Conservation (phyloP, 2,888 invertebrate genomes). For the Eustalomyia histrio region DNA sequence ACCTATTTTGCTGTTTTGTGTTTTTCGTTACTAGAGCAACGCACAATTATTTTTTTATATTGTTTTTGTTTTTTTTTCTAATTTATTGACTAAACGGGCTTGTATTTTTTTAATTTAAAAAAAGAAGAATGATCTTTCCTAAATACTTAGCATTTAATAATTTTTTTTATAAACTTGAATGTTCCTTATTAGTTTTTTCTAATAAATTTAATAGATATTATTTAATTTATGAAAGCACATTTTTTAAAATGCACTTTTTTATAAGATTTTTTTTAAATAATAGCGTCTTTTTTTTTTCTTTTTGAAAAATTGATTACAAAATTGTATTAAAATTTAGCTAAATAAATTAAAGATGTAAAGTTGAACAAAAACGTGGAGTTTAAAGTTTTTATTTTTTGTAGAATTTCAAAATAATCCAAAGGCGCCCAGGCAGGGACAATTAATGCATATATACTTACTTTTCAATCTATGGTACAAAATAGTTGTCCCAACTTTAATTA, state of each 20-base stretch:
- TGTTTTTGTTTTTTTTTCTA: neutral
- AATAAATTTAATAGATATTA: slow-evolving; percentile 10
- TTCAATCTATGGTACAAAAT: no score
- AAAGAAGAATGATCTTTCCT: slow-evolving; percentile 12
- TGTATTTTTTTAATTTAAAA: slow-evolving; percentile 3
- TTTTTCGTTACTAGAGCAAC: slow-evolving; percentile 20
- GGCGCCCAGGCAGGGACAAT: no score
- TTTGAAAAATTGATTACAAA: slow-evolving; percentile 42
- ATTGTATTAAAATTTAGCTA: slow-evolving; percentile 58
- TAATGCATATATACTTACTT: no score
- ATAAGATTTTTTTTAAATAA: slow-evolving; percentile 6
- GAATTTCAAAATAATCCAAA: no score
- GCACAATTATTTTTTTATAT: slow-evolving; percentile 36
- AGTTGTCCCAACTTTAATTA: no score
- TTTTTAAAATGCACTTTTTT: neutral
- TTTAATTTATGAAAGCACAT: slow-evolving; percentile 33
- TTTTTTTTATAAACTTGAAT: slow-evolving; percentile 42
- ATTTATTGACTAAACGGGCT: neutral
- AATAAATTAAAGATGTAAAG: slow-evolving; percentile 56
- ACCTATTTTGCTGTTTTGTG: slow-evolving; percentile 11
- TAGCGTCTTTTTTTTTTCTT: slow-evolving; percentile 32
- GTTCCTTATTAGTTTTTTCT: slow-evolving; percentile 43
- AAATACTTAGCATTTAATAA: slow-evolving; percentile 56
- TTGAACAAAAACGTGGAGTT: slow-evolving; percentile 7
- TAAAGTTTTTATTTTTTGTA: no score